Percentiles rank a stretch among this genome's conserved stretches.
Conservation (phyloP, 1,140 invertebrate species). For the Brachionus angularis region DNA sequence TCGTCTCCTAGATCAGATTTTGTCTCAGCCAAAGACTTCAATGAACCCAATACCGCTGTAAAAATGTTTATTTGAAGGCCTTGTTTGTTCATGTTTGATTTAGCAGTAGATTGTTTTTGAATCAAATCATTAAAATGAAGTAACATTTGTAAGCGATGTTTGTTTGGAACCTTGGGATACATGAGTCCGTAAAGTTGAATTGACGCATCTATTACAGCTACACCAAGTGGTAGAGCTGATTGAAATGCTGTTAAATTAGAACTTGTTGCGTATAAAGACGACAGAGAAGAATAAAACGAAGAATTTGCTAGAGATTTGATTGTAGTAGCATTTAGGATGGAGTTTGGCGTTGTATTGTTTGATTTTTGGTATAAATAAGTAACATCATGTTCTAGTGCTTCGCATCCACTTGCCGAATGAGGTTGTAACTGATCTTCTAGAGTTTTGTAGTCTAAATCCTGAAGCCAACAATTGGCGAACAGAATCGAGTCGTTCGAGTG, state of each 20-base stretch:
- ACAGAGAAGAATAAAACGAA: neutral
- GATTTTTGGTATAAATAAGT: slow-evolving; percentile 73
- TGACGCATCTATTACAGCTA: slow-evolving; percentile 90
- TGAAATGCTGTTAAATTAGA: neutral
- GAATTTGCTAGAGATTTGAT: too few relatives aligned
- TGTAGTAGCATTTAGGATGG: slow-evolving; percentile 59
- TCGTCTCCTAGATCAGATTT: slow-evolving; percentile 81
- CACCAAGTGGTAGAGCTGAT: slow-evolving; percentile 77
- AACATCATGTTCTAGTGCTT: slow-evolving; percentile 88
- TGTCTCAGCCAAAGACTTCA: slow-evolving; percentile 78
- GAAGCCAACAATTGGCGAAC: slow-evolving; percentile 72
- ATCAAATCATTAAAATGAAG: slow-evolving; percentile 94
- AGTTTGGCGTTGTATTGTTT: slow-evolving; percentile 43
- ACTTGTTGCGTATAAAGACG: neutral
- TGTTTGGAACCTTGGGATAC: slow-evolving; percentile 86
- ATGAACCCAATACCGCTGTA: slow-evolving; percentile 79
- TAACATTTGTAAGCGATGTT: slow-evolving; percentile 90
- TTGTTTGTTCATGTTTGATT: slow-evolving; percentile 83
- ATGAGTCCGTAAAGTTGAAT: slow-evolving; percentile 86
- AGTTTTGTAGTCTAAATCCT: slow-evolving; percentile 89
- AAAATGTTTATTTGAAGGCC: slow-evolving; percentile 95
- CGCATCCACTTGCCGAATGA: slow-evolving; percentile 85
- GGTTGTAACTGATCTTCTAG: slow-evolving; percentile 94
- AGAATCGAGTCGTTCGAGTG: slow-evolving; percentile 81
- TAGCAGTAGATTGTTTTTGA: slow-evolving; percentile 62